Evolutionary conservation across 2,113 vertebrate genomes (phyloP).

Genomic region (Amblyopsis rosae): DNA sequence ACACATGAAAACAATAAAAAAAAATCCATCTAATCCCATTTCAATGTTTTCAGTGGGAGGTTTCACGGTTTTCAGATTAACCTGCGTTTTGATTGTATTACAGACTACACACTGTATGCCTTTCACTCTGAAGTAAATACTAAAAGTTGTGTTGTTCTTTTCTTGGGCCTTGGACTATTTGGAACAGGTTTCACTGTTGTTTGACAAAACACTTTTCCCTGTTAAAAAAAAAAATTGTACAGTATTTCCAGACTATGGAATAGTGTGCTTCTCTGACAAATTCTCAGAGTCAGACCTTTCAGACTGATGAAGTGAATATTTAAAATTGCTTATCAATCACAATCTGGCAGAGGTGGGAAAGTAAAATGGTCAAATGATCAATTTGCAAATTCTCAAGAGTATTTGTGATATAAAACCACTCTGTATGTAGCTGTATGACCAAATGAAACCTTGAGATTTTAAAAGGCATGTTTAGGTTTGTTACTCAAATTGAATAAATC

Average conservation of each 20-base stretch:
- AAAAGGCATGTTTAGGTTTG: not conserved
- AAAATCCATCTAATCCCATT: not conserved
- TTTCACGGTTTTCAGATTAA: too few relatives aligned
- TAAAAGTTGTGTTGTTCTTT: not conserved
- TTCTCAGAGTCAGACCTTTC: constrained; percentile 21
- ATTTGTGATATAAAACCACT: not conserved
- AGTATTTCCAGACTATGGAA: constrained; percentile 49
- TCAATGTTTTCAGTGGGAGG: not conserved
- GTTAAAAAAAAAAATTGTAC: constrained; percentile 11
- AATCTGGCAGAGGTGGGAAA: not conserved
- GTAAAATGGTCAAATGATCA: not conserved
- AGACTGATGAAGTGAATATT: constrained; percentile 11
- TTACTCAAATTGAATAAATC: not conserved
- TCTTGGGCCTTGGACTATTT: not conserved
- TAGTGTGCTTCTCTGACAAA: constrained; percentile 32
- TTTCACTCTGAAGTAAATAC: not conserved
- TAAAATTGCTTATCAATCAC: constrained; percentile 57
- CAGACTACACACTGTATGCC: not conserved
- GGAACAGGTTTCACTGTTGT: constrained; percentile 1
- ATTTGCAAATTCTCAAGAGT: not conserved
- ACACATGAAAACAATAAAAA: not conserved
- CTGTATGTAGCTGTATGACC: not conserved
- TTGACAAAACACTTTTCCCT: constrained; percentile 18
- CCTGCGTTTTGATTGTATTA: not conserved
- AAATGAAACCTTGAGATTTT: not conserved